Evolutionary conservation across 2,888 invertebrate species (phyloP), one percentile per base, ranked within the genome.

Genomic region (Chrysolina oricalcia): DNA sequence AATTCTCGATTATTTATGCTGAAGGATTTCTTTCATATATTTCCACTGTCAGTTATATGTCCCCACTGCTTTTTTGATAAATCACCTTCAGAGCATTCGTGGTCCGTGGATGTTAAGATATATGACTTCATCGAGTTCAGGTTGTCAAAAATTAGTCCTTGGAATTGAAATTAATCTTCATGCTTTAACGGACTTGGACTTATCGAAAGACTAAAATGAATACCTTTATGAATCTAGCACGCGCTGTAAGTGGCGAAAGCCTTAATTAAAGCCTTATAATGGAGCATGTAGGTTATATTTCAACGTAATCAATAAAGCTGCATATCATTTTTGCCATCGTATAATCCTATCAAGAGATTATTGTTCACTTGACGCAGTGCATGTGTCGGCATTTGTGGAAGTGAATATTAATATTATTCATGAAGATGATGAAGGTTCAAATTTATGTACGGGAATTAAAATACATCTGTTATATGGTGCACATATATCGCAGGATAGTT

Each of bases 1-100:
- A 83, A 83, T 83, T 82, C 77, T 75, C 79, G 78, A 84, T 85
- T 83, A 83, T 81, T 75, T 74, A 83, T 80, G 83, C 83, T 70
- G 23, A 59, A 78, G 75, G 78, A 81, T 78, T 79, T 76, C 76
- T 72, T 78, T 74, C 76, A 78, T 79, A 73, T 73, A 77, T 77
- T 76, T 80, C 48, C 48, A 73, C 70, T 71, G 64, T 71, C 73
- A 80, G 80, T 81, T 79, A 77, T 78, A 79, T 78, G 3, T 77
- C 76, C 79, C 78, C 75, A 76, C 56, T 75, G 74, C 73, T 62
- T 74, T 78, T 74, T 77, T 81, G 79, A 82, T 78, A 78, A 78
- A 81, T 81, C 59, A 72, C 21, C 64, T 63, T 21, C 13, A 21
- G 27, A 21, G 15, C 46, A 53, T 41, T 53, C 64, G 35, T 48